Base-by-base conservation (phyloP, 2,113 vertebrate genomes). In the Aspiorhynchus laticeps region DNA sequence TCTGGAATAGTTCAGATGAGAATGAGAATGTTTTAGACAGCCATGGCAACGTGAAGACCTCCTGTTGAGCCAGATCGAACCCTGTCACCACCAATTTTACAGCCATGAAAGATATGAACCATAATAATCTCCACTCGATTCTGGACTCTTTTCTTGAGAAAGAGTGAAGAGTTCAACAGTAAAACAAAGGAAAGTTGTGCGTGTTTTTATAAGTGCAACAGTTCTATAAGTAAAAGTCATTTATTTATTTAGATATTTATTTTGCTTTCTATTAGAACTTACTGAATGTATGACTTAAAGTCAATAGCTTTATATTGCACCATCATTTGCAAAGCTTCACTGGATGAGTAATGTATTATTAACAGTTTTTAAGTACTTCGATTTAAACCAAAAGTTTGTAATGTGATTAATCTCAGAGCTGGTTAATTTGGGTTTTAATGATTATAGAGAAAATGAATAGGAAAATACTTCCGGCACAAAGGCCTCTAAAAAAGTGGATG, bases 41-140 rank as follows among this genome's bases (percentile, higher is more conserved):
- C 90, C 89, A 91, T 88, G 73, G 92, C 91, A 91, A 92, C 88
- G 85, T 73, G 43, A 91, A 88, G 80, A 51, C 7, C 53, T 87
- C 71, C 56, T 17, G 1, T 67, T 59, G 67, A 73, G 87, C 84
- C 77, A 85, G 88, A 89, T 90, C 73, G 78, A 89, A 84, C 86
- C n/a, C 88, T 10, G 31, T 91, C 86, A 92, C 90, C 89, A 56
- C 71, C 79, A n/a, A 9, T 46, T 82, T 81, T 43, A 86, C 79
- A 38, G 85, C 71, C 43, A 63, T 5, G 7, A 53, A 59, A 79
- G 59, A 86, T 76, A 80, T 71, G 84, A 59, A 91, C 77, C 26
- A 88, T 56, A 86, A 85, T 83, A 87, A 76, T 76, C 74, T 76
- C 73, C 11, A 46, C 41, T 46, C 41, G 2, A 26, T 81, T 85